Evolutionary conservation across 2,888 invertebrate species (phyloP).

Genomic region (Stramonita haemastoma): DNA sequence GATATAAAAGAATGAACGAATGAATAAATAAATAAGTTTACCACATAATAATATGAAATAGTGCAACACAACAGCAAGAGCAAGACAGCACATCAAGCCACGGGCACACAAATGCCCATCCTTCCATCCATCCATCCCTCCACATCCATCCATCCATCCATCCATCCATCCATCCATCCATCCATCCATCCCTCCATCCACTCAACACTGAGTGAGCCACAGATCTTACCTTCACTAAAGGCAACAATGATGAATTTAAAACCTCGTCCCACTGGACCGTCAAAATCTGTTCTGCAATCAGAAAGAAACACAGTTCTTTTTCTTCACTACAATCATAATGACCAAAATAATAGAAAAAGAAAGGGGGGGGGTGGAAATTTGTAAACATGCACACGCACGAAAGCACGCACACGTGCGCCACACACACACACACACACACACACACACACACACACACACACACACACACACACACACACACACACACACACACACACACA

Average conservation of each 20-base stretch:
- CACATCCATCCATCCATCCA: too few species aligned
- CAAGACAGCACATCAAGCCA: background rate
- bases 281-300: slow-evolving; percentile 59
- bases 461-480: background rate
- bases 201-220: background rate
- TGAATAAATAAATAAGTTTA: too few species aligned
- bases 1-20: too few species aligned
- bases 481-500: background rate
- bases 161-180: too few species aligned
- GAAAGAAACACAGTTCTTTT: background rate
- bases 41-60: too few species aligned
- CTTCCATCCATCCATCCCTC: too few species aligned
- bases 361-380: background rate
- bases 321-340: too few species aligned
- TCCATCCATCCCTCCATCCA: too few species aligned
- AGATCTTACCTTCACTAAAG: slow-evolving; percentile 71
- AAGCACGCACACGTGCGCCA: too few species aligned
- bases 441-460: too few species aligned
- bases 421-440: background rate
- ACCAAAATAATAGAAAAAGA: background rate
- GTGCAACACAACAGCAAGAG: too few species aligned
- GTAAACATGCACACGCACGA: background rate
- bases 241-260: slow-evolving; percentile 76
- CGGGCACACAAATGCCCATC: background rate
- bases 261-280: slow-evolving; percentile 68